A percentile compares a stretch with the other conserved stretches of the same genome.
Conservation (phyloP, 2,888 invertebrate genomes). For the Polymixis flavicincta region DNA sequence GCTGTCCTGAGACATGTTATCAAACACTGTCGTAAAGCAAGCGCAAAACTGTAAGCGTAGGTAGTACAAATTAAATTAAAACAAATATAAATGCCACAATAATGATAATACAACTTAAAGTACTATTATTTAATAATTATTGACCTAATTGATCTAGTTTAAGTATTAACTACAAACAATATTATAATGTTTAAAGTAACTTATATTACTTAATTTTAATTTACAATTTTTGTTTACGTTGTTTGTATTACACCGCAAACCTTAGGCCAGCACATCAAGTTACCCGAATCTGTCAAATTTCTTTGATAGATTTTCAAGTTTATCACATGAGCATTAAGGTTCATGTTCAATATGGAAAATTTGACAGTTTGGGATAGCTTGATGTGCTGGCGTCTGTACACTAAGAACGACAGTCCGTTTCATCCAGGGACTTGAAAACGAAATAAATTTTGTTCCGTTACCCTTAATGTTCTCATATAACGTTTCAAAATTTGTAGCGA, state of each 20-base stretch:
- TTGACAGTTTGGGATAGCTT: too few relatives aligned
- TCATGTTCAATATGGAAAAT: too few relatives aligned
- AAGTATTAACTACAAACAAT: not conserved
- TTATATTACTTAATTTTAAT: not conserved
- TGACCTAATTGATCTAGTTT: slow-evolving; percentile 10
- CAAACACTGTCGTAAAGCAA: not conserved
- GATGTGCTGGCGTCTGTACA: too few relatives aligned
- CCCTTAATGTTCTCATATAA: too few relatives aligned
- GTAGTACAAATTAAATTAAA: slow-evolving; percentile 11
- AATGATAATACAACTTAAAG: slow-evolving; percentile 10
- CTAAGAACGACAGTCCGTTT: not conserved
- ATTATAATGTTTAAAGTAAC: not conserved
- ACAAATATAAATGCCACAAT: slow-evolving; percentile 41
- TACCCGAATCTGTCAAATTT: too few relatives aligned
- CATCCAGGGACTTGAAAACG: too few relatives aligned
- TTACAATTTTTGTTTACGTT: slow-evolving; percentile 15
- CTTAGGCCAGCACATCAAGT: not conserved
- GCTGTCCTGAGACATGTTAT: not conserved
- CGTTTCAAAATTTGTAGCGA: too few relatives aligned
- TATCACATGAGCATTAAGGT: too few relatives aligned
- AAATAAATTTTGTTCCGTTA: too few relatives aligned
- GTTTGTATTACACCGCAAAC: not conserved
- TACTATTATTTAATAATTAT: slow-evolving; percentile 15
- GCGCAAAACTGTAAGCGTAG: not conserved
- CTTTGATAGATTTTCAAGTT: too few relatives aligned